Conservation (phyloP, 1,140 invertebrate genomes). For the Megalopta genalis region DNA sequence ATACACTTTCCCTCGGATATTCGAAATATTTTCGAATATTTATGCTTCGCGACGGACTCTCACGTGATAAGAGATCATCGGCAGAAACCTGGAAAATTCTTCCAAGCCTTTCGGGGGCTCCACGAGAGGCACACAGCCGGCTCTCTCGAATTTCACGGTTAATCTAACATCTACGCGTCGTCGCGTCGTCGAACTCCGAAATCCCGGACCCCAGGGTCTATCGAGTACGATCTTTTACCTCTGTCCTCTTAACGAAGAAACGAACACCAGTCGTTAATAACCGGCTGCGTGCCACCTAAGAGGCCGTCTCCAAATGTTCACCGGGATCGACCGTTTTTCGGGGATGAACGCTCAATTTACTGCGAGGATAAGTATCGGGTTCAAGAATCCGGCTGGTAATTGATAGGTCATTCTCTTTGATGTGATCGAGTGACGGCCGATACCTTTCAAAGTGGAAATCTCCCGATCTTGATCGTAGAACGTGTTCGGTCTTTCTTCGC, state of each 20-base stretch:
- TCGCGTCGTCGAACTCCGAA: conserved; percentile 10
- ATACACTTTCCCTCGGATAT: conserved; percentile 14
- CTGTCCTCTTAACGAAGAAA: conserved; percentile 14
- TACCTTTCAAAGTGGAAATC: conserved; percentile 43
- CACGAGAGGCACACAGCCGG: too few species aligned
- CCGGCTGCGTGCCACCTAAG: conserved; percentile 29
- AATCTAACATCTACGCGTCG: conserved; percentile 34
- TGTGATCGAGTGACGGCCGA: conserved; percentile 17
- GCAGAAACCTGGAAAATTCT: conserved; percentile 20
- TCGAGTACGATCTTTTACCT: conserved; percentile 32
- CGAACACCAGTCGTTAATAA: conserved; percentile 52
- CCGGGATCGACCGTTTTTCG: not conserved
- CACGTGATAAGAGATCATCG: conserved; percentile 10
- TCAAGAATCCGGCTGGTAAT: conserved; percentile 58
- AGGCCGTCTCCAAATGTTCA: conserved; percentile 38
- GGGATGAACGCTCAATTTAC: conserved; percentile 54
- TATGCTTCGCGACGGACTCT: not conserved
- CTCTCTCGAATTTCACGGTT: conserved; percentile 23
- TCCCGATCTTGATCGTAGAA: too few species aligned
- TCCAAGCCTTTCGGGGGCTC: not conserved
- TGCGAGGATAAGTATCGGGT: conserved; percentile 55
- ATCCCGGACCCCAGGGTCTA: not conserved
- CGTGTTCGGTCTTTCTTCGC: too few species aligned
- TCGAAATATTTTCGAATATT: conserved; percentile 33
- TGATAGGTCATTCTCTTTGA: conserved; percentile 66